Conservation (phyloP, 2,113 vertebrate genomes). For the Brachyistius frenatus region DNA sequence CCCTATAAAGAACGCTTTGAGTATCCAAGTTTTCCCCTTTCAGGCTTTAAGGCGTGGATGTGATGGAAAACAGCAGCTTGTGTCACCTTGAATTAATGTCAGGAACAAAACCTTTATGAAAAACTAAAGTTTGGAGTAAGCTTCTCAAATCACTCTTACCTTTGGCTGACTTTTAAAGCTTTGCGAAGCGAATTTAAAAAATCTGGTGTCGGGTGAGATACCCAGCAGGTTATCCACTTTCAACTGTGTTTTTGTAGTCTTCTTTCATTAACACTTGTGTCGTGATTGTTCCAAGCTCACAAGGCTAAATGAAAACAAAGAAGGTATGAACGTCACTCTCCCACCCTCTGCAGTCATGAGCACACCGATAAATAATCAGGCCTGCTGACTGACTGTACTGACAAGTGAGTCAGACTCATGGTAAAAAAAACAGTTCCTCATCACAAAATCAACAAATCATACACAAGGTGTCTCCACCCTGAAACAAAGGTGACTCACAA, state of each 20-base stretch:
- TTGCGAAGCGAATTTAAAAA: no score
- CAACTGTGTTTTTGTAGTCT: neutral
- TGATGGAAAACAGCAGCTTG: slow-evolving; percentile 3
- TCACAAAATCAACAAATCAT: slow-evolving; percentile 44
- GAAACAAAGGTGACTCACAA: slow-evolving; percentile 60
- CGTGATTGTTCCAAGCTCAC: slow-evolving; percentile 22
- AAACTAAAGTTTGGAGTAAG: neutral
- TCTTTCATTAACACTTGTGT: slow-evolving; percentile 8
- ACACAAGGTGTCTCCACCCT: slow-evolving; percentile 54
- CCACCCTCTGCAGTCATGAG: slow-evolving; percentile 40
- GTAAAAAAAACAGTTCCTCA: slow-evolving; percentile 37
- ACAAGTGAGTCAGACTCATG: slow-evolving; percentile 61
- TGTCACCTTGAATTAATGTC: slow-evolving; percentile 17
- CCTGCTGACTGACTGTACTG: slow-evolving; percentile 20
- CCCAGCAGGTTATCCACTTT: neutral
- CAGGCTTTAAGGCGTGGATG: neutral
- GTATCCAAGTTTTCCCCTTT: neutral
- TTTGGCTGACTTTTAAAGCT: no score
- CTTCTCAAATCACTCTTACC: neutral
- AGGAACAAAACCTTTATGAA: neutral
- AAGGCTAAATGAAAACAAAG: slow-evolving; percentile 28
- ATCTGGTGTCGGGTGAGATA: neutral
- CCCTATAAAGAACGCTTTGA: neutral
- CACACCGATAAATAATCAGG: slow-evolving; percentile 43
- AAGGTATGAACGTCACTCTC: slow-evolving; percentile 14